Conservation (phyloP, 2,888 invertebrate genomes). For the Punctoribates punctum region DNA sequence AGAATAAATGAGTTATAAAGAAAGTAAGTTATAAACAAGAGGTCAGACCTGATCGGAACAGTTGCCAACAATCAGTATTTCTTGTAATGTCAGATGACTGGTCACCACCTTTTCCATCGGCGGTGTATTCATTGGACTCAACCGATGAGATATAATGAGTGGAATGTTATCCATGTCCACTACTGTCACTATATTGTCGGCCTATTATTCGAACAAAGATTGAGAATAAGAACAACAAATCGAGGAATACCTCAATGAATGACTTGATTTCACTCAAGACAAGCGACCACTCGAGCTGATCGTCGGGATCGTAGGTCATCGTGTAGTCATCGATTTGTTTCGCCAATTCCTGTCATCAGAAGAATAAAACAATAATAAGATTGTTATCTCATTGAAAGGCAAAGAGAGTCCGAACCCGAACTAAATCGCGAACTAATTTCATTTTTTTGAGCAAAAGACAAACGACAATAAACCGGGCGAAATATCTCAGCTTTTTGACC, state of each 20-base stretch:
- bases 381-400: background rate
- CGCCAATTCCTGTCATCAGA: conserved; percentile 68
- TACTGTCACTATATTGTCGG: conserved; percentile 82
- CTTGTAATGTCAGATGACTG: conserved; percentile 82
- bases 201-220: conserved; percentile 53
- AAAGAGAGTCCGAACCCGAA: conserved; percentile 59
- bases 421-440: conserved; percentile 84
- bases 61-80: conserved; percentile 89
- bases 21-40: background rate
- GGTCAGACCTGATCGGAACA: conserved; percentile 71
- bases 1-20: conserved; percentile 5
- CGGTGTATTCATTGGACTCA: conserved; percentile 77
- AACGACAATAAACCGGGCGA: conserved; percentile 93
- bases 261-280: conserved; percentile 91
- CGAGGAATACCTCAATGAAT: conserved; percentile 65
- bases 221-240: background rate
- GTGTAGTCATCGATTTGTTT: conserved; percentile 93
- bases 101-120: conserved; percentile 80
- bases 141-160: conserved; percentile 79
- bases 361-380: background rate
- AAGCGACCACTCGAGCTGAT: conserved; percentile 90
- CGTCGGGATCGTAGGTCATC: conserved; percentile 92
- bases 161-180: conserved; percentile 78
- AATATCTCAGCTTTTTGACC: conserved; percentile 91
- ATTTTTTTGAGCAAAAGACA: conserved; percentile 88